A percentile compares a stretch with the other conserved stretches of the same genome.
Conservation (phyloP, 2,888 invertebrate species). For the Microchrysa polita region DNA sequence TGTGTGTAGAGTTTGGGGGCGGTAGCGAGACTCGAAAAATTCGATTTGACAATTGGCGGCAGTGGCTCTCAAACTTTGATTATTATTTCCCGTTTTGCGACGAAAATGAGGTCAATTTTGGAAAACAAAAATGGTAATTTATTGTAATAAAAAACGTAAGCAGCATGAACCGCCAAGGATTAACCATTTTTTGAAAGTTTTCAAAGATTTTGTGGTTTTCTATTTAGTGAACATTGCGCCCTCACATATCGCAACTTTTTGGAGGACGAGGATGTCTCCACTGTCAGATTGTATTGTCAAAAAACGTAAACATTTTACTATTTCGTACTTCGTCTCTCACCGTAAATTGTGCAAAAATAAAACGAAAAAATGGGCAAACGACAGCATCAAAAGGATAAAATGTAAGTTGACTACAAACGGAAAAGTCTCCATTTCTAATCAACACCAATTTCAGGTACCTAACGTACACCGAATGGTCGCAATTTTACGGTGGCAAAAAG, state of each 20-base stretch:
- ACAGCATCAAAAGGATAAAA: conserved; percentile 94
- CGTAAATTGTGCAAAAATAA: conserved; percentile 25
- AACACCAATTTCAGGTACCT: conserved; percentile 71
- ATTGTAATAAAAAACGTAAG: no score
- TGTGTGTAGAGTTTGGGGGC: conserved; percentile 20
- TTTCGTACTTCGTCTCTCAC: neutral
- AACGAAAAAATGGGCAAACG: conserved; percentile 83
- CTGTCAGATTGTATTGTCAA: neutral
- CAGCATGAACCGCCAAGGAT: no score
- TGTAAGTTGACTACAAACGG: conserved; percentile 67
- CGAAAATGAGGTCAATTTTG: no score
- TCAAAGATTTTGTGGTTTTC: neutral
- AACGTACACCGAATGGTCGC: conserved; percentile 89
- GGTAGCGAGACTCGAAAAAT: neutral
- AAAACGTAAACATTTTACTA: neutral
- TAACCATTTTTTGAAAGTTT: no score
- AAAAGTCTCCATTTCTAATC: neutral
- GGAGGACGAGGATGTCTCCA: neutral
- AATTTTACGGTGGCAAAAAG: conserved; percentile 88
- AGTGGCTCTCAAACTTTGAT: conserved; percentile 16
- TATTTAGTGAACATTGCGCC: no score
- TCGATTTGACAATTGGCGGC: neutral
- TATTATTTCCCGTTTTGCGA: no score
- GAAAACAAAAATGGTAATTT: no score
- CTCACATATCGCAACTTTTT: neutral